Percentiles rank a stretch among this genome's conserved stretches.
Evolutionary conservation across 2,888 invertebrate genomes (phyloP).

Genomic region (Seira ritae): DNA sequence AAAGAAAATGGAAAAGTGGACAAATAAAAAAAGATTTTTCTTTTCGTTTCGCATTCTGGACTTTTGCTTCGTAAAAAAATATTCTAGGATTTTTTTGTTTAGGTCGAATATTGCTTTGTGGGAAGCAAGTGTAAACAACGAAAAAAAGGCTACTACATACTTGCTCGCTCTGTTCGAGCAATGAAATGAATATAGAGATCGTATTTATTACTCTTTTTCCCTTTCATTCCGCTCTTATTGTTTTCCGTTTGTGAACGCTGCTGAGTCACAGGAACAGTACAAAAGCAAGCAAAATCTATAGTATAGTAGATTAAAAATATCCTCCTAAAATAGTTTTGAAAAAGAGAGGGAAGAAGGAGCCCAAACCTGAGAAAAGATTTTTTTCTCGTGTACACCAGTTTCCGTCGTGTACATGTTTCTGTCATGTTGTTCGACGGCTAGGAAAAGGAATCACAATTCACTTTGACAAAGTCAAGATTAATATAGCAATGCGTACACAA

Average conservation of each 20-base stretch:
- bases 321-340: no score
- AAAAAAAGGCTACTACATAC: conserved; percentile 16
- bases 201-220: conserved; percentile 39
- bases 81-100: conserved; percentile 33
- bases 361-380: background rate
- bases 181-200: conserved; percentile 35
- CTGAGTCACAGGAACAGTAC: background rate
- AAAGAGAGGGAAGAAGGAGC: no score
- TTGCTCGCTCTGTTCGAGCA: background rate
- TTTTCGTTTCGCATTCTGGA: conserved; percentile 3
- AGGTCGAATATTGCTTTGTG: conserved; percentile 38
- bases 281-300: no score
- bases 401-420: background rate
- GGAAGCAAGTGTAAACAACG: conserved; percentile 47
- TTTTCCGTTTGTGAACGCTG: background rate
- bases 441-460: conserved; percentile 20
- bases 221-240: background rate
- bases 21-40: conserved; percentile 32
- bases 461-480: conserved; percentile 24
- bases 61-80: no score
- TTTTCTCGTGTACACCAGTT: background rate
- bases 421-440: background rate
- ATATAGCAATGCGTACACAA: background rate
- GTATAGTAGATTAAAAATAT: background rate
- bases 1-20: conserved; percentile 15